These are phyloP conservation scores for Alectoris magna DNA, from an alignment of 2,797 vertebrate genomes.

Conservation along the genomic window DNA sequence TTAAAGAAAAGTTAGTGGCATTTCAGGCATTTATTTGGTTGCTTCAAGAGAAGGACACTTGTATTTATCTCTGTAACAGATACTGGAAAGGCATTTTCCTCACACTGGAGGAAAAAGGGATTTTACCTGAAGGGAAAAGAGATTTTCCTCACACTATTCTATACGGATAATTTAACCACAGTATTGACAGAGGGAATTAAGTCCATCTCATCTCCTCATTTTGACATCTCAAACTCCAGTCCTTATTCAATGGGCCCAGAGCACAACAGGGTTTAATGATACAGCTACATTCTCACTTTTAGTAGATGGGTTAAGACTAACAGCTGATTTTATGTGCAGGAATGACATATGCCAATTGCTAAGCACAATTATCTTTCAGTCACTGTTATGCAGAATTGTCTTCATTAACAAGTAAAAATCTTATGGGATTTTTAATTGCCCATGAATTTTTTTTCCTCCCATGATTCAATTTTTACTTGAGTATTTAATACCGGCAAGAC, in stretches of 20 bases:
- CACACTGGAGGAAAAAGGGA: too few species aligned
- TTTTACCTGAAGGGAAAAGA: neutral
- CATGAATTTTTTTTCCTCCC: neutral
- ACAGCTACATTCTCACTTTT: neutral
- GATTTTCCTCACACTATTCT: neutral
- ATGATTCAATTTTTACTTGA: neutral
- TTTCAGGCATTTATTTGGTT: neutral
- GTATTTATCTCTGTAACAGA: neutral
- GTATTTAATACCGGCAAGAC: neutral
- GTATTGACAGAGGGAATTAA: neutral
- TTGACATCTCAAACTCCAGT: neutral
- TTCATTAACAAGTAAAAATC: neutral
- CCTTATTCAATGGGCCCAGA: neutral
- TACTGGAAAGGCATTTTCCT: neutral
- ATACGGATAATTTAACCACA: neutral
- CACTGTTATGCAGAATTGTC: neutral
- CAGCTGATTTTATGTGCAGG: neutral
- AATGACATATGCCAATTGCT: neutral
- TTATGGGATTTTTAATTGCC: neutral
- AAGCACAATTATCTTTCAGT: neutral
- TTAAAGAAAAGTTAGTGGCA: neutral
- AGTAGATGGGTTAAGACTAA: neutral
- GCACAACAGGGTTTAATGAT: neutral
- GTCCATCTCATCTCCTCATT: neutral
- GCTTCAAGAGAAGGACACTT: neutral